A percentile compares a stretch with the other conserved stretches of the same genome.
Evolutionary conservation across 1,140 invertebrate species (phyloP).

Genomic region (Tachypleus tridentatus): DNA sequence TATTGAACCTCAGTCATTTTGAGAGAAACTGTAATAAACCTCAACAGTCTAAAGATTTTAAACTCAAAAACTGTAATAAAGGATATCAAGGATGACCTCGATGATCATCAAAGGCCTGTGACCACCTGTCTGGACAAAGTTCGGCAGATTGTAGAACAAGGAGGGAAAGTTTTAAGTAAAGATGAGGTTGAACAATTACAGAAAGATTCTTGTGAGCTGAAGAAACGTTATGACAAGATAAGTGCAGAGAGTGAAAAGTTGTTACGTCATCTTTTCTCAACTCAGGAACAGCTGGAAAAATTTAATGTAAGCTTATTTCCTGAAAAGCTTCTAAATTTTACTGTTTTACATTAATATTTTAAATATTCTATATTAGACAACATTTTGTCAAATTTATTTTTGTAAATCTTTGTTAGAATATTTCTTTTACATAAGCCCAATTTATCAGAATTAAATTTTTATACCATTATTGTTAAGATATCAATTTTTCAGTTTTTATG

Average conservation of each 20-base stretch:
- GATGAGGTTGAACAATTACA: conserved; percentile 76
- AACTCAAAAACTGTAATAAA: conserved; percentile 29
- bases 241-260: conserved; percentile 63
- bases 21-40: too few species aligned
- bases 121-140: conserved; percentile 80
- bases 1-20: too few species aligned
- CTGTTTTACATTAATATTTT: too few species aligned
- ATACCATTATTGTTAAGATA: too few species aligned
- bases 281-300: conserved; percentile 76
- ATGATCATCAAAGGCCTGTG: conserved; percentile 69
- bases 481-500: too few species aligned
- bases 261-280: conserved; percentile 56
- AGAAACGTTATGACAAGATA: conserved; percentile 69
- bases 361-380: too few species aligned
- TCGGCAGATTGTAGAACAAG: conserved; percentile 74
- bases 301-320: conserved; percentile 29
- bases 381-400: too few species aligned
- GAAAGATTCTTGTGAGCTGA: conserved; percentile 65
- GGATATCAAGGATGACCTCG: conserved; percentile 82
- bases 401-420: too few species aligned
- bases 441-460: too few species aligned
- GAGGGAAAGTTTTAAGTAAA: conserved; percentile 72
- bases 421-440: too few species aligned
- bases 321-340: background rate
- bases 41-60: background rate